These are phyloP conservation scores for Tiaroga cobitis DNA, from an alignment of 2,797 vertebrate species.

Conservation along the genomic window DNA sequence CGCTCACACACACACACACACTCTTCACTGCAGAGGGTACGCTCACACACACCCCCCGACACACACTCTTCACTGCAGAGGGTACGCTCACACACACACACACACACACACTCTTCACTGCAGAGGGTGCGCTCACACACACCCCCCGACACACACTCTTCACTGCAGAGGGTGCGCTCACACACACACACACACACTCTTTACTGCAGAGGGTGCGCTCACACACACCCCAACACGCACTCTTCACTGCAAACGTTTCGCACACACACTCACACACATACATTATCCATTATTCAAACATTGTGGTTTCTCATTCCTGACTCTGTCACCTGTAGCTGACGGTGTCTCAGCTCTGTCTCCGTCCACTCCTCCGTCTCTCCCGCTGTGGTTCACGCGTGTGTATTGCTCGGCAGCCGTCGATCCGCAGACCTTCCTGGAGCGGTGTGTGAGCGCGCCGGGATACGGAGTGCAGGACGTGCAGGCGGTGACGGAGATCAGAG, in stretches of 20 bases:
- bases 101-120: too few species aligned
- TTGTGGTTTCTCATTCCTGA: background rate
- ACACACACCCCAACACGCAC: slow-evolving; percentile 65
- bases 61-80: too few species aligned
- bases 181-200: too few species aligned
- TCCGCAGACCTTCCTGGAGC: slow-evolving; percentile 61
- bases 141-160: too few species aligned
- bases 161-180: too few species aligned
- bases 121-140: too few species aligned
- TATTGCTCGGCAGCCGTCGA: background rate
- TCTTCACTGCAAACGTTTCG: slow-evolving; percentile 18
- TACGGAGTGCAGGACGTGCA: slow-evolving; percentile 77
- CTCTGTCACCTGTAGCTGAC: background rate
- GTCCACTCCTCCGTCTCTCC: slow-evolving; percentile 32
- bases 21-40: too few species aligned
- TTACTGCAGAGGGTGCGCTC: too few species aligned
- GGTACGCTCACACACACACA: too few species aligned
- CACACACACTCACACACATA: background rate
- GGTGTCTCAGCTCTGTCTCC: background rate
- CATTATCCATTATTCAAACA: background rate
- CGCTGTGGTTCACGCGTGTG: slow-evolving; percentile 63
- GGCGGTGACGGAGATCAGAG: slow-evolving; percentile 73
- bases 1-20: too few species aligned
- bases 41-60: too few species aligned
- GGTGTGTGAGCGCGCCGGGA: slow-evolving; percentile 62